Base-by-base conservation (phyloP, 37 sponge, comb jelly and placozoan species). In the Haliclona indistincta region DNA sequence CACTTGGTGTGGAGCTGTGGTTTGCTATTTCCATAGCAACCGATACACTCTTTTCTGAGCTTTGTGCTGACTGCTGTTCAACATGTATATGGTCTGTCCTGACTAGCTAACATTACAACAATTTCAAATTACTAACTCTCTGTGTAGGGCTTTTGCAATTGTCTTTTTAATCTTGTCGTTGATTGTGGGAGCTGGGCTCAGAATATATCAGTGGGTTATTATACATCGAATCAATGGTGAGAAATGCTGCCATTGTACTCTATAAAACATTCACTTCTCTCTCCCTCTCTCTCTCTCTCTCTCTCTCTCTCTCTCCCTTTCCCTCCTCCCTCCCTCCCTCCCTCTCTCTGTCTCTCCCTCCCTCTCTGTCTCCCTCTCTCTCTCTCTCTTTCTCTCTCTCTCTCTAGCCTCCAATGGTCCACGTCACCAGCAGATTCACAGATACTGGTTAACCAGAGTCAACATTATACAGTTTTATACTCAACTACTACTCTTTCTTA, bases 381-480 rank as follows among this genome's bases (percentile, higher is more conserved):
- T n/a, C n/a, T n/a, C n/a, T n/a, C n/a, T 47, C 15, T 17, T 47
- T 10, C 15, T 47, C 15, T 47, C 15, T 17, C 51, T 13, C 36
- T n/a, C 41, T 74, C 23, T 32, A 54, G 56, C 25, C 20, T 55
- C 35, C 23, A 38, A 54, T 36, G 68, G 44, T 22, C n/a, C 23
- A 19, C 34, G 43, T 3, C 30, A 23, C 25, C 2, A 35, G 38
- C 33, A 35, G 28, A 54, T 67, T 11, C 76, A 67, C 26, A 65
- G 75, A 38, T 78, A 55, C 33, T 88, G 84, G 84, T 38, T 83
- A 0, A 53, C 55, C 7, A 53, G 69, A 53, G 78, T 82, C 43
- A 88, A 88, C 15, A 68, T 75, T 32, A 54, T 56, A n/a, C 78
- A 81, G 62, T 83, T 88, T 54, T 78, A 88, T 34, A 54, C 43